Conservation (phyloP, 2,797 vertebrate species). For the Vipera ursinii region DNA sequence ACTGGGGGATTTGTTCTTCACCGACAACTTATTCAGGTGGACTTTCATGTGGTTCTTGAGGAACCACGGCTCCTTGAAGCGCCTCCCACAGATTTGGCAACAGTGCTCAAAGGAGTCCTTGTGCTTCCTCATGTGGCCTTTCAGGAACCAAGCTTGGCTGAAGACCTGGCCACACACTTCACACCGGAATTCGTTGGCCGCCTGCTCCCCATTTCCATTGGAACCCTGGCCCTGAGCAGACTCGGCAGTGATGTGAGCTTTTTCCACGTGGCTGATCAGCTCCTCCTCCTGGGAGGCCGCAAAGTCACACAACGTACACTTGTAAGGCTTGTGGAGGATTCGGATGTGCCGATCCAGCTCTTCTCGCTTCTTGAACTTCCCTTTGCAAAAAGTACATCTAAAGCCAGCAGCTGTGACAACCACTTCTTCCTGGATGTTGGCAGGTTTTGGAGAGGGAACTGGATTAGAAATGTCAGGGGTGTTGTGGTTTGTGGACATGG, state of each 20-base stretch:
- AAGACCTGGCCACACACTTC: constrained; percentile 96
- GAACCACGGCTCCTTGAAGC: constrained; percentile 99
- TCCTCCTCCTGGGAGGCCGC: constrained; percentile 96
- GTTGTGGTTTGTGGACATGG: constrained; percentile 78
- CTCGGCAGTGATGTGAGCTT: constrained; percentile 96
- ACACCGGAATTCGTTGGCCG: constrained; percentile 91
- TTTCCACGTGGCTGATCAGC: constrained; percentile 95
- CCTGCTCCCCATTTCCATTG: constrained; percentile 77
- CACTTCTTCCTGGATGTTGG: constrained; percentile 83
- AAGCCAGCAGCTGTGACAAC: constrained; percentile 85
- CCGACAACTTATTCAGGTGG: constrained; percentile 95
- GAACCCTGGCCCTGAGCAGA: constrained; percentile 86
- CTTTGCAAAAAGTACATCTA: constrained; percentile 97
- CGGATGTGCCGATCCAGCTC: constrained; percentile 96
- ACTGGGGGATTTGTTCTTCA: constrained; percentile 90
- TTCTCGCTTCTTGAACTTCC: constrained; percentile 97
- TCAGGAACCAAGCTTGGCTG: constrained; percentile 99
- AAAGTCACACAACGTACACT: constrained; percentile 96
- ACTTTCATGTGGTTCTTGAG: constrained; percentile 99
- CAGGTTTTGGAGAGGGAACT: constrained; percentile 87
- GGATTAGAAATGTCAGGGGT: constrained; percentile 83
- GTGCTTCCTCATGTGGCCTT: constrained; percentile 99
- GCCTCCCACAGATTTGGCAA: constrained; percentile 96
- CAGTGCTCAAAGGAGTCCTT: constrained; percentile 99
- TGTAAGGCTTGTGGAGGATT: constrained; percentile 99